Evolutionary conservation across 2,113 vertebrate species (phyloP).

Genomic region (Eurystomus gularis): DNA sequence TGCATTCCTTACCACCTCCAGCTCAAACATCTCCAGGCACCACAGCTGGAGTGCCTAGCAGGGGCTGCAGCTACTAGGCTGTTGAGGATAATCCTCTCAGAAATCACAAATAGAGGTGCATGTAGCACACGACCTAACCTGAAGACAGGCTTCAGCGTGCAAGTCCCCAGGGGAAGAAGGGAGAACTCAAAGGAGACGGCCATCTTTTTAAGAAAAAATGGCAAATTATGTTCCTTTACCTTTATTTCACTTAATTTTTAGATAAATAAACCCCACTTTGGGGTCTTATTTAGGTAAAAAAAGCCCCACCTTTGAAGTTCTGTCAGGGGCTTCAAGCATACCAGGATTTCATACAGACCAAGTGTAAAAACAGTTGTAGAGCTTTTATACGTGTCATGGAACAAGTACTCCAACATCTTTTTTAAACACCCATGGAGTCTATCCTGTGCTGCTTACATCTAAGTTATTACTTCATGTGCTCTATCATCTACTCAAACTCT

Average conservation of each 20-base stretch:
- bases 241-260: neutral
- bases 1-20: neutral
- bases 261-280: too few species aligned
- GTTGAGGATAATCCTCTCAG: neutral
- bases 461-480: neutral
- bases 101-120: neutral
- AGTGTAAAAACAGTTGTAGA: neutral
- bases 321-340: neutral
- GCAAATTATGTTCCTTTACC: neutral
- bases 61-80: neutral
- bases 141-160: neutral
- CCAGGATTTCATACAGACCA: neutral
- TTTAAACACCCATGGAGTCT: neutral
- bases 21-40: neutral
- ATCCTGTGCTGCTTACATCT: neutral
- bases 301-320: neutral
- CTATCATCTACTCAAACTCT: neutral
- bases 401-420: neutral
- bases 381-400: neutral
- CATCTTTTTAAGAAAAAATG: neutral
- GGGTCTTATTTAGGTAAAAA: too few species aligned
- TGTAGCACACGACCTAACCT: neutral
- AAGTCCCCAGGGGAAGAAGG: neutral
- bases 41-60: accelerated
- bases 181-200: neutral